Base-by-base conservation (phyloP, 2,797 vertebrate genomes). In the Gephyroberyx darwinii region DNA sequence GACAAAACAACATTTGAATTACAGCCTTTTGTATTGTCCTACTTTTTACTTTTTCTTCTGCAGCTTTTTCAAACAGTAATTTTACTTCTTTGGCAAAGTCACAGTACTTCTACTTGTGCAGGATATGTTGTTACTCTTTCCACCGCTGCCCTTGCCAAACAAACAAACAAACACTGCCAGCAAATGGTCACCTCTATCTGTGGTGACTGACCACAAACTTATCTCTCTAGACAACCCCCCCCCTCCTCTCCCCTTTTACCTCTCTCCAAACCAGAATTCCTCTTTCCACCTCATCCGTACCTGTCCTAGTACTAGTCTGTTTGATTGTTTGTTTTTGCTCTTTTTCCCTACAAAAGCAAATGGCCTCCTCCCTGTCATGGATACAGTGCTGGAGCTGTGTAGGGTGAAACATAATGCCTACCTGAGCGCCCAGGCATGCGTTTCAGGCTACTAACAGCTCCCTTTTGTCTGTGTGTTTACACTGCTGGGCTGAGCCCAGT, bases 401-500 rank as follows among this genome's bases (percentile, higher is more conserved):
- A 57, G 59, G 77, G 85, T 85, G 89, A 89, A 90, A 91, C 90
- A 87, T 84, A 85, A 87, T 86, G 85, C 88, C 88, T 88, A 93
- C 89, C 90, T 92, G 87, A 85, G 65, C 75, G 87, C 89, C 88
- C 89, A 88, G 90, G 85, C 91, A 90, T 90, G 89, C 73, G 85
- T 89, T 89, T 90, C 89, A 88, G 86, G 89, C 86, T 76, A 64
- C 85, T 90, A 86, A 92, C 92, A 80, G 91, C 90, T 90, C 89
- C 90, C 88, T 88, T 93, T 90, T 89, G 90, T 89, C 86, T 88
- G 85, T 86, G 74, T 94, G 92, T 94, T 94, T 93, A 93, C 90
- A 89, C 88, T 90, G 86, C 88, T 69, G 81, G 81, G 83, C 75
- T 84, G 61, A 82, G 75, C 88, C 82, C 75, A 62, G 84, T 83